Base-by-base conservation (phyloP, 2,888 invertebrate genomes). In the Cotesia congregata region DNA sequence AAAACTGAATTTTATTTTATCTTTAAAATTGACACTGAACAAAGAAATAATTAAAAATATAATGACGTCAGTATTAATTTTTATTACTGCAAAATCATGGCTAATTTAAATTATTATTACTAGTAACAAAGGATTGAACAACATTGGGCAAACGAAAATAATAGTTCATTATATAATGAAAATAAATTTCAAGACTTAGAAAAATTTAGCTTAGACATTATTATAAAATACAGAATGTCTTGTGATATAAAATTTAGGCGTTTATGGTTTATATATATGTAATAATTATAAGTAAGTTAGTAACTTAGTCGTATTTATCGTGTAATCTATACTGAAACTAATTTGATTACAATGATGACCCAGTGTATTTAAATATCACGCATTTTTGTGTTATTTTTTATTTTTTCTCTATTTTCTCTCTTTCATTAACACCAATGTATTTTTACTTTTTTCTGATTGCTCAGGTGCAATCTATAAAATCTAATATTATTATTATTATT, bases 191-290 rank as follows among this genome's bases (percentile, higher is more conserved):
- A 62, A 81, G 81, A 84, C 81, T 83, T 83, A 85, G 69, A 70
- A 62, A 69, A 50, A 65, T 72, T 65, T 70, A 74, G 68, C 60
- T 74, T 38, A 65, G 74, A 67, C 69, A 68, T 74, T 86, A 50
- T 50, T 85, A 86, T 85, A 84, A 84, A 82, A 84, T 83, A 83
- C 69, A 77, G 83, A 83, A 85, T 86, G 85, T 85, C 83, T 86
- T 87, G 80, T 80, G 80, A 82, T 83, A 82, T 80, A 80, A 81
- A 79, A 79, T 77, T 79, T 81, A 82, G 85, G 74, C 80, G 83
- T 85, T 84, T 80, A 80, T 76, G 76, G 76, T 77, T 71, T 77
- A 80, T 83, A 81, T 83, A 81, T 79, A 79, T 79, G 79, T 77
- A 20, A 38, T 40, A 30, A 70, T 30, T 17, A 12, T n/a, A 59